These are phyloP conservation scores for Drosophila kepulauana DNA, from an alignment of 1,140 invertebrate species.

Conservation along the genomic window DNA sequence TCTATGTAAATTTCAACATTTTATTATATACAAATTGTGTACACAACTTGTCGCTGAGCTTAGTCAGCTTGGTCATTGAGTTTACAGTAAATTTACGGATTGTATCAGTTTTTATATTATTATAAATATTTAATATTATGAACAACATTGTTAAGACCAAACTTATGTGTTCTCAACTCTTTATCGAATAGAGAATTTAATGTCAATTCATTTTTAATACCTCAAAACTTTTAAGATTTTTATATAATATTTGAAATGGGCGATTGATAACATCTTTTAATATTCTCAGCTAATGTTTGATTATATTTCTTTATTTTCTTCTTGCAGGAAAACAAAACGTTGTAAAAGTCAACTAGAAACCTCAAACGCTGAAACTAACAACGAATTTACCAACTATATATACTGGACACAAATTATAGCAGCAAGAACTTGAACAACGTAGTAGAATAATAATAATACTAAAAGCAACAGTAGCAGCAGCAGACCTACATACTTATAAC, in stretches of 20 bases:
- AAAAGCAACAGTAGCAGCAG: slow-evolving; percentile 3
- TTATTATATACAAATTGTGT: background rate
- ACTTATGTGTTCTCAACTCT: background rate
- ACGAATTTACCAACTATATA: slow-evolving; percentile 15
- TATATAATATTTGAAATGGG: background rate
- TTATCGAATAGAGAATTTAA: background rate
- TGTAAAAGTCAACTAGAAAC: slow-evolving; percentile 16
- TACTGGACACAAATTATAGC: slow-evolving; percentile 1
- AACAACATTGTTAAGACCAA: no score
- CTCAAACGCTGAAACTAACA: slow-evolving; percentile 15
- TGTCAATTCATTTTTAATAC: background rate
- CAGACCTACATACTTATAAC: slow-evolving; percentile 31
- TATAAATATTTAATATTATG: background rate
- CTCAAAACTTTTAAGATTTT: background rate
- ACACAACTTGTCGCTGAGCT: background rate
- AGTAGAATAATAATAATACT: slow-evolving; percentile 10
- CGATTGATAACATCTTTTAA: background rate
- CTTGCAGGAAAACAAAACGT: slow-evolving; percentile 33
- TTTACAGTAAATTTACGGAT: background rate
- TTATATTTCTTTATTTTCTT: background rate
- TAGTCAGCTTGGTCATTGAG: background rate
- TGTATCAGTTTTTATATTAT: no score
- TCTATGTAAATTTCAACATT: slow-evolving; percentile 4
- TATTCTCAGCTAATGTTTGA: background rate
- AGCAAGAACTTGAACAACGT: slow-evolving; percentile 13